Percentiles rank a stretch among this genome's conserved stretches.
These are phyloP conservation scores for Eulemur rufifrons DNA, from an alignment of 2,113 vertebrate species.

Conservation along the genomic window DNA sequence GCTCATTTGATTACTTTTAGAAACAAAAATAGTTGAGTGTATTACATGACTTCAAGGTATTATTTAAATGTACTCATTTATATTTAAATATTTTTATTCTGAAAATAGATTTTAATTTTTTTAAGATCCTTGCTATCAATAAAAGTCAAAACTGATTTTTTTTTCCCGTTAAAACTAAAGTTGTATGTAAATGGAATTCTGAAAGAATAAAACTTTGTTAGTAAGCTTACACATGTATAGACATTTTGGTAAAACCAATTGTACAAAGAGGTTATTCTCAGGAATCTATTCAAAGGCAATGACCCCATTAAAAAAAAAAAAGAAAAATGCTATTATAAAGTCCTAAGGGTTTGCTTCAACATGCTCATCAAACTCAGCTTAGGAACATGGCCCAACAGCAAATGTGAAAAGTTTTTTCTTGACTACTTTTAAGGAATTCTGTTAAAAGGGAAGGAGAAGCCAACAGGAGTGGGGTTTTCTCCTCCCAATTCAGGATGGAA, in stretches of 20 bases:
- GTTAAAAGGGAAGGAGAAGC: neutral
- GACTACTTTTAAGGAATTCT: constrained; percentile 22
- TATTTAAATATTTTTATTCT: constrained; percentile 13
- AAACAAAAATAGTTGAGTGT: constrained; percentile 11
- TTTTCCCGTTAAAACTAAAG: neutral
- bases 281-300: neutral
- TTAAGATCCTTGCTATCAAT: neutral
- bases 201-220: neutral
- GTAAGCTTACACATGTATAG: neutral
- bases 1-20: neutral
- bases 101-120: neutral
- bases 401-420: neutral
- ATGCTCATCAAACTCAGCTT: neutral
- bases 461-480: neutral
- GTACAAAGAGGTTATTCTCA: constrained; percentile 11
- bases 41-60: constrained; percentile 21
- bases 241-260: neutral
- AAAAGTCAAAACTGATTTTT: neutral
- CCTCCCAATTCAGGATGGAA: neutral
- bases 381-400: neutral
- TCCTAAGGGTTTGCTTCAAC: neutral
- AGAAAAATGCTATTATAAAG: neutral
- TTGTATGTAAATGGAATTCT: neutral
- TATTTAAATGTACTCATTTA: constrained; percentile 12
- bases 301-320: neutral